Conservation (phyloP, 1,140 invertebrate species). For the Lepidotrigona ventralis region DNA sequence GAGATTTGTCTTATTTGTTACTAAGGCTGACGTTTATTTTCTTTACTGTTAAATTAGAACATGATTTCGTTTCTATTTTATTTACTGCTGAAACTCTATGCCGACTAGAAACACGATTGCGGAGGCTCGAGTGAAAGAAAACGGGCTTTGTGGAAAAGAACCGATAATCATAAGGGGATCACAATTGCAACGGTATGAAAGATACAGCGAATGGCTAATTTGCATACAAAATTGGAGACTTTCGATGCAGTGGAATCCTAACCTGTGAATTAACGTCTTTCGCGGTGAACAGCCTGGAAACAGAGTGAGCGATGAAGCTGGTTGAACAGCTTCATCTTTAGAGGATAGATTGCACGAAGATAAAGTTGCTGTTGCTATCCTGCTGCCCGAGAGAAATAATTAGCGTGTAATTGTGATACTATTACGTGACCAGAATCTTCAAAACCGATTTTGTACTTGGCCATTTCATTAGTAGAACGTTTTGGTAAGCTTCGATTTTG, state of each 20-base stretch:
- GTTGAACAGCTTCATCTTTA: constrained; percentile 34
- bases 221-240: constrained; percentile 27
- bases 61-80: not conserved
- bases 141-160: too few relatives aligned
- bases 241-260: not conserved
- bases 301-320: not conserved
- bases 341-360: constrained; percentile 16
- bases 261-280: constrained; percentile 21
- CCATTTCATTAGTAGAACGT: not conserved
- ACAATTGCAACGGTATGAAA: not conserved
- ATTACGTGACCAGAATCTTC: constrained; percentile 3
- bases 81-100: not conserved
- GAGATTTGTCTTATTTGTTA: not conserved
- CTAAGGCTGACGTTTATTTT: not conserved
- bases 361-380: constrained; percentile 29
- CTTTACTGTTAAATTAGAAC: too few relatives aligned
- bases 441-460: not conserved
- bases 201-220: not conserved
- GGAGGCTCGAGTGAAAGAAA: not conserved
- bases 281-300: constrained; percentile 3
- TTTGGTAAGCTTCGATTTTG: not conserved
- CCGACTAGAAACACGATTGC: accelerated
- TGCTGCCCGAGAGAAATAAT: not conserved
- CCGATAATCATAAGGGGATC: not conserved
- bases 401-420: not conserved